These are phyloP conservation scores for Radopholus similis DNA, from an alignment of 1,140 invertebrate species.

Conservation along the genomic window DNA sequence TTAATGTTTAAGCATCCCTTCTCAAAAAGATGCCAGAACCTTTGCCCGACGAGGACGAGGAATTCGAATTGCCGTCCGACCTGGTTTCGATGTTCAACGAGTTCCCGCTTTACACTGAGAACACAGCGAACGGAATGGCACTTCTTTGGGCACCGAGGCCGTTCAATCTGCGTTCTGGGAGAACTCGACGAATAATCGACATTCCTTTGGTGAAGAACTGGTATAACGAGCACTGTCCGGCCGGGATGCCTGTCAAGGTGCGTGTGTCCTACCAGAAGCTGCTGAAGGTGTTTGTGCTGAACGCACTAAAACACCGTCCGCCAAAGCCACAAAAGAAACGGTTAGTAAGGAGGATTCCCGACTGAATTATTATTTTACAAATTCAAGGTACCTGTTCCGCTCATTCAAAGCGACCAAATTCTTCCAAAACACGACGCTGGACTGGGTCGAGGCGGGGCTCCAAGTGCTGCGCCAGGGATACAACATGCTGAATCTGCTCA, in stretches of 20 bases:
- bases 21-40: conserved; percentile 65
- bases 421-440: conserved; percentile 96
- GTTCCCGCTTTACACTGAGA: conserved; percentile 72
- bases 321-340: conserved; percentile 98
- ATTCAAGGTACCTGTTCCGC: conserved; percentile 70
- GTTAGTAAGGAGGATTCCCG: conserved; percentile 60
- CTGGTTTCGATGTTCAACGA: conserved; percentile 88
- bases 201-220: conserved; percentile 94
- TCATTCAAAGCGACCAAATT: conserved; percentile 99
- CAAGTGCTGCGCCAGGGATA: conserved; percentile 98
- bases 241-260: conserved; percentile 97
- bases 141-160: conserved; percentile 96
- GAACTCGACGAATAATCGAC: conserved; percentile 81
- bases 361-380: conserved; percentile 1
- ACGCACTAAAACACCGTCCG: conserved; percentile 89
- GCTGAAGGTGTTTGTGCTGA: conserved; percentile 94
- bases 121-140: conserved; percentile 97
- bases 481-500: conserved; percentile 97
- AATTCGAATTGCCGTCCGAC: conserved; percentile 83
- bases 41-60: conserved; percentile 81
- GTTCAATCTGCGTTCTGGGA: conserved; percentile 87
- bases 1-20: too few relatives aligned
- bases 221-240: conserved; percentile 91
- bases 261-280: conserved; percentile 98
- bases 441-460: conserved; percentile 98